Evolutionary conservation across 2,888 invertebrate species (phyloP), one percentile per base, ranked within the genome.

Genomic region (Netelia virgata): DNA sequence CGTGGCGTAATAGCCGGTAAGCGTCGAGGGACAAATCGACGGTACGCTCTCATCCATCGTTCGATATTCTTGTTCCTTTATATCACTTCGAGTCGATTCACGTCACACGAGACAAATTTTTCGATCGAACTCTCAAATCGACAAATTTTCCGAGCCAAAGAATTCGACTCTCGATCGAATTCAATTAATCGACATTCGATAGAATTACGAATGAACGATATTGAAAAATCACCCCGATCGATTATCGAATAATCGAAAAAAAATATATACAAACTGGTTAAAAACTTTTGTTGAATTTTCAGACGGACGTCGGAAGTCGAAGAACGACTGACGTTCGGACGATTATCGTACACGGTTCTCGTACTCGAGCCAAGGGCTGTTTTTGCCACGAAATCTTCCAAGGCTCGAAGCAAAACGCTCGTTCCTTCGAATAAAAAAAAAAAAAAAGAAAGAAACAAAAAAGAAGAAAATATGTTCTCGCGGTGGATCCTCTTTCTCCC

Each of bases 41-140:
- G 87, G 84, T 3, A 87, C 83, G 18, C 72, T 78, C 23, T 89
- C 86, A 14, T 90, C 85, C 43, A 87, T 83, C 20, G 63, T 28
- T 36, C 8, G 11, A 16, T 1, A 23, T 61, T 18, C 47, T 79
- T 47, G 1, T 57, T 64, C 3, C 66, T 50, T 50, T 23, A 23
- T 36, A 50, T 43, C 63, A 63, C 69, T 61, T 1, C n/a, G 10
- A 57, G 43, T 53, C 47, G 11, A 64, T 64, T 36, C n/a, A 18
- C n/a, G 14, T 14, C 14, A 8, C 47, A 47, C 47, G 3, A 47
- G 3, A 1, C 2, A 47, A 47, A 47, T 1, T 14, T 10, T 47
- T 14, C 3, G 14, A 47, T 47, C 14, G 2, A 11, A 47, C 47
- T 10, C 47, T 14, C 8, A 47, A 47, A 14, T 47, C 14, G 10